Base-by-base conservation (phyloP, 2,797 vertebrate genomes). In the Falco peregrinus region DNA sequence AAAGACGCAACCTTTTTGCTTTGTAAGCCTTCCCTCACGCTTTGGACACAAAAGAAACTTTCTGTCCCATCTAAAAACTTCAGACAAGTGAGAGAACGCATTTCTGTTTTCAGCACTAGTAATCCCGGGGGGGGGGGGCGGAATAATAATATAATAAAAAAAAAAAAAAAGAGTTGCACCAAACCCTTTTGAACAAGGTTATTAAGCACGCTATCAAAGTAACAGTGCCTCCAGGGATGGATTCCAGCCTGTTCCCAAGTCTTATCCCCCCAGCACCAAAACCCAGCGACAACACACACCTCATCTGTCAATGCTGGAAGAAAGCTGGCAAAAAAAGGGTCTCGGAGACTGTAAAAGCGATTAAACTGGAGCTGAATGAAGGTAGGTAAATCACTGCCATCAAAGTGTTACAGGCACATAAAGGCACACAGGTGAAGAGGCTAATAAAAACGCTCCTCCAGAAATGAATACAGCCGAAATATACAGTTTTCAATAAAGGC, bases 361-460 rank as follows among this genome's bases (percentile, higher is more conserved):
- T 95, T 92, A 85, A 94, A 95, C 67, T 89, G 88, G 79, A 93
- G 85, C 64, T 84, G 90, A 95, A 95, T 74, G 64, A 94, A 91
- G 87, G 68, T 74, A 80, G 93, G 86, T 87, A 95, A 95, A 94
- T 95, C 93, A 92, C 89, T 71, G 31, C 75, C 74, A 95, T 93
- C 92, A 95, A 93, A 87, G 86, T 69, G 85, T 84, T 95, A 96
- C 64, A 70, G 88, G 86, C 94, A 61, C 95, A 96, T 95, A 94
- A 95, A 94, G 86, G 88, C 80, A 75, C 50, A 92, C 94, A 96
- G 96, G 96, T 95, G 93, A 95, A 95, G 93, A 90, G 90, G 90
- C 74, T 90, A 95, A 95, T 96, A 95, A 87, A 96, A 90, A 47
- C 4, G 19, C 78, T 90, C 48, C 88, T 94, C 77, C 35, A 87